Conservation (phyloP, 2,888 invertebrate genomes). For the Sericinus montela region DNA sequence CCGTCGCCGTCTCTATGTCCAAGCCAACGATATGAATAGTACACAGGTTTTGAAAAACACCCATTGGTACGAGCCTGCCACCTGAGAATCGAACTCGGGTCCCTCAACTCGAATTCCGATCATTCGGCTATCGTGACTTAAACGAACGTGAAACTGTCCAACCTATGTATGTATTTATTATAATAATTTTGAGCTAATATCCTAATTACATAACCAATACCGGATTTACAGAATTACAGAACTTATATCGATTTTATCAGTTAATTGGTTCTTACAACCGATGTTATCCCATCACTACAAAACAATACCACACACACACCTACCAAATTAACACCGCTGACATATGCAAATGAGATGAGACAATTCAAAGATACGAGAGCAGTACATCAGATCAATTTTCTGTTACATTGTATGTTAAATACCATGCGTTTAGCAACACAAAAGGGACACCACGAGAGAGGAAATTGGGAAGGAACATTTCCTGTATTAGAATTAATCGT, state of each 20-base stretch:
- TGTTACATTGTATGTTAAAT: conserved; percentile 41
- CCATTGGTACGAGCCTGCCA: too few species aligned
- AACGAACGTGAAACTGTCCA: too few species aligned
- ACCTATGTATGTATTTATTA: too few species aligned
- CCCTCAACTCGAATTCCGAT: too few species aligned
- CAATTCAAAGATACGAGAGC: conserved; percentile 24
- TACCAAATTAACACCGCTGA: conserved; percentile 34
- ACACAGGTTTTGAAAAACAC: too few species aligned
- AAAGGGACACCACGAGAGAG: conserved; percentile 26
- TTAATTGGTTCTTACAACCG: background rate
- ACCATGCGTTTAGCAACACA: conserved; percentile 31
- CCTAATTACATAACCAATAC: conserved; percentile 11
- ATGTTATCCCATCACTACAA: conserved; percentile 6
- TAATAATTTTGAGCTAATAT: too few species aligned
- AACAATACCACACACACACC: conserved; percentile 33
- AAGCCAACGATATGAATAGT: too few species aligned
- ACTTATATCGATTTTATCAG: conserved; percentile 3
- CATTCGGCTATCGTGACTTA: too few species aligned
- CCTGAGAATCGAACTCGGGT: too few species aligned
- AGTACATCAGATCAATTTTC: conserved; percentile 36
- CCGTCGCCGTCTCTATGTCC: too few species aligned
- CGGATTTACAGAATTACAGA: too few species aligned
- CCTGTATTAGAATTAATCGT: conserved; percentile 27
- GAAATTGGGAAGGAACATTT: conserved; percentile 34
- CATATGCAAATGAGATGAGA: conserved; percentile 29